Base-by-base conservation (phyloP, 2,113 vertebrate genomes). In the Octodon degus region DNA sequence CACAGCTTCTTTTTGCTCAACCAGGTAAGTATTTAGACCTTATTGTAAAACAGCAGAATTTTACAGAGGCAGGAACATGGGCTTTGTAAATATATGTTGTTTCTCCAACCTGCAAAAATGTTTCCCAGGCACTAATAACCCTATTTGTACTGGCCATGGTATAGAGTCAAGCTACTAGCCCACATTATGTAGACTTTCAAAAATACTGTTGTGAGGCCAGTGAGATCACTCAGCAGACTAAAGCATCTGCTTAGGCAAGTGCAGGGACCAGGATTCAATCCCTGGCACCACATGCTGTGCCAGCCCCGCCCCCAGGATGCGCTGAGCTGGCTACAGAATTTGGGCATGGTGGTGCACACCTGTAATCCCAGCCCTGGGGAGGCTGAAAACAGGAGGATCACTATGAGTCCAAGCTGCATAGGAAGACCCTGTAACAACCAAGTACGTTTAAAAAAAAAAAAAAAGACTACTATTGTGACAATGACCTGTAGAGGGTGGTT, bases 1-100 rank as follows among this genome's bases (percentile, higher is more conserved):
- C 99, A 0, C 97, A 99, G 0, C 97, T 99, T 53, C 97, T 99
- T 40, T 99, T 99, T 94, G 98, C 99, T 85, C 98, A 98, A 72
- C 92, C 97, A 97, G 99, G 99, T 99, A 92, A 98, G 89, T 34
- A 20, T 68, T 53, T 67, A 9, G 32, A 50, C 34, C 40, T 17
- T 89, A 27, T 10, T 86, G 40, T 37, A 47, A 90, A 58, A 58
- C 5, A 53, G 20, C 65, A 24, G 62, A 58, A 27, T 43, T 70
- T 80, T 37, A 3, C 55, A 86, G 86, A 30, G 13, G 4, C 70
- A 60, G 86, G 19, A 84, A 67, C 9, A 20, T 34, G 76, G 81
- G 37, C 55, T 91, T 74, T 6, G 10, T 68, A 10, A 22, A 32
- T 68, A 2, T 17, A 1, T 7, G 0, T 8, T 58, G 34, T 86